Conservation (phyloP, 2,113 vertebrate species). For the Thalassarche chlororhynchos region DNA sequence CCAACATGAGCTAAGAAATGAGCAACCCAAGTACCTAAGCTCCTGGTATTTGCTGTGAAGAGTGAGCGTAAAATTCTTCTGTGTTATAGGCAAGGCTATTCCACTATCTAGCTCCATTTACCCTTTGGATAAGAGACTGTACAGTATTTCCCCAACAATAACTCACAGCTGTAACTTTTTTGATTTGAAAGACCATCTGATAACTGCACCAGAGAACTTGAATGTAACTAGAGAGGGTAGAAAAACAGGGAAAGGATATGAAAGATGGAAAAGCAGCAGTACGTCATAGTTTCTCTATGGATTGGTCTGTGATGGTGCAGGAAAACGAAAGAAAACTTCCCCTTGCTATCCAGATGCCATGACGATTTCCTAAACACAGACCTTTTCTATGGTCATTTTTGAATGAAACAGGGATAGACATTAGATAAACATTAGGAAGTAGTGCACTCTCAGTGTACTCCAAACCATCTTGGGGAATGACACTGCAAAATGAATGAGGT, state of each 20-base stretch:
- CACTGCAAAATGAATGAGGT: not conserved
- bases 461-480: not conserved
- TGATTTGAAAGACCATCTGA: not conserved
- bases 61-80: not conserved
- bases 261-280: not conserved
- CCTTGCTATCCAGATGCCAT: not conserved
- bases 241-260: not conserved
- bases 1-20: not conserved
- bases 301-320: not conserved
- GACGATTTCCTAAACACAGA: not conserved
- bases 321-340: not conserved
- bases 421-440: not conserved
- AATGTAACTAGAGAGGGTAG: not conserved
- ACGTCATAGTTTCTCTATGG: not conserved
- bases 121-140: not conserved
- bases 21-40: not conserved
- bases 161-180: not conserved
- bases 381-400: not conserved
- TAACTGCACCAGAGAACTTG: not conserved
- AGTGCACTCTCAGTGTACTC: not conserved
- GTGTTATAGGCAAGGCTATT: not conserved
- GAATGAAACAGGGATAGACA: not conserved
- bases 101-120: not conserved
- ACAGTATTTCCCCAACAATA: not conserved
- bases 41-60: not conserved